These are phyloP conservation scores for Ochropleura plecta DNA, from an alignment of 2,888 invertebrate species.

Conservation along the genomic window DNA sequence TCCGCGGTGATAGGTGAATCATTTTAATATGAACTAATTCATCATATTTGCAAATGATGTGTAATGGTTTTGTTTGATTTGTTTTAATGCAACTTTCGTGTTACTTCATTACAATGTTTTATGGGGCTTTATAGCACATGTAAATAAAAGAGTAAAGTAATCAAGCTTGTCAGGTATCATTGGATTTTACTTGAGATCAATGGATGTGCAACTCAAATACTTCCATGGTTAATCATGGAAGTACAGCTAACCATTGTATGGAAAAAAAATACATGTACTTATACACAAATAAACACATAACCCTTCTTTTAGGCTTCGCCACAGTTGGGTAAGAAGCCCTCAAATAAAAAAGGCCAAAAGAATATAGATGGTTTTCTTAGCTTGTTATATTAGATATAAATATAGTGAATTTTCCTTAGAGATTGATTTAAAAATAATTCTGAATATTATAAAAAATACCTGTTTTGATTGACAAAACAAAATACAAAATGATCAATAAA, in stretches of 20 bases:
- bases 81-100: neutral
- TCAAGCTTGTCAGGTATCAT: too few species aligned
- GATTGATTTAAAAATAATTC: neutral
- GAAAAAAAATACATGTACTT: neutral
- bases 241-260: neutral
- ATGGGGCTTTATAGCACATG: neutral
- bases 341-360: neutral
- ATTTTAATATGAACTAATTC: slow-evolving; percentile 28
- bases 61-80: slow-evolving; percentile 19
- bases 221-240: too few species aligned
- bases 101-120: neutral
- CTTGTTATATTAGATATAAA: too few species aligned
- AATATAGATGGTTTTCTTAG: neutral
- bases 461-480: neutral
- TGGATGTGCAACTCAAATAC: too few species aligned
- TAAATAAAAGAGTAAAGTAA: too few species aligned
- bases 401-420: neutral
- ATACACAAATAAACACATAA: too few species aligned
- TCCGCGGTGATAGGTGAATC: slow-evolving; percentile 31
- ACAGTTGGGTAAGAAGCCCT: neutral
- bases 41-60: neutral
- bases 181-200: too few species aligned
- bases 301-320: too few species aligned
- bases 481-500: slow-evolving; percentile 8
- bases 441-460: neutral